phyloP scores from a whole-genome alignment of 1,140 invertebrate species.

The Rhyacophila brunnea region DNA sequence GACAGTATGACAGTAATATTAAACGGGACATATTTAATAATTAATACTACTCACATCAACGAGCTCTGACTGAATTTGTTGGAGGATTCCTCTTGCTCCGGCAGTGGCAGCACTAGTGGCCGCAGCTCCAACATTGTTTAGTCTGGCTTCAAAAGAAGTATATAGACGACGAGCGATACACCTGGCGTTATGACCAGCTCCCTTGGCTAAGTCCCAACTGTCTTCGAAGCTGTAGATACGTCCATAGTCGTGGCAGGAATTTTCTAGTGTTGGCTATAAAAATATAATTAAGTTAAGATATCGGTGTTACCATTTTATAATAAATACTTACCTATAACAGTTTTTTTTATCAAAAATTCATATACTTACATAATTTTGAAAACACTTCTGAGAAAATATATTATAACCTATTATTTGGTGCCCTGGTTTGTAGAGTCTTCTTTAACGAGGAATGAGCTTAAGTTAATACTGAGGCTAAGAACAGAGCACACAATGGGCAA shows the following conservation, averaged over 20 bases:
- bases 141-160: conserved; percentile 21
- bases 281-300: neutral
- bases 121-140: conserved; percentile 33
- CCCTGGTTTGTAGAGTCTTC: too few relatives aligned
- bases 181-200: neutral
- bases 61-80: conserved; percentile 11
- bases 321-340: too few relatives aligned
- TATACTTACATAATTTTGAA: too few relatives aligned
- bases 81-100: conserved; percentile 15
- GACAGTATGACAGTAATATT: too few relatives aligned
- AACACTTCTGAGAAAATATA: too few relatives aligned
- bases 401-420: too few relatives aligned
- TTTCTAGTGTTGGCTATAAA: conserved; percentile 25
- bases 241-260: conserved; percentile 32
- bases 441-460: too few relatives aligned
- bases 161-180: conserved; percentile 25
- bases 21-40: neutral
- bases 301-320: too few relatives aligned
- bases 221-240: conserved; percentile 30
- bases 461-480: too few relatives aligned
- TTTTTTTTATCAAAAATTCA: too few relatives aligned
- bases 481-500: too few relatives aligned
- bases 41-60: conserved; percentile 15
- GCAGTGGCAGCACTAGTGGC: conserved; percentile 28
- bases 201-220: conserved; percentile 13